Conservation (phyloP, 1,140 invertebrate species). For the Eueides isabella region DNA sequence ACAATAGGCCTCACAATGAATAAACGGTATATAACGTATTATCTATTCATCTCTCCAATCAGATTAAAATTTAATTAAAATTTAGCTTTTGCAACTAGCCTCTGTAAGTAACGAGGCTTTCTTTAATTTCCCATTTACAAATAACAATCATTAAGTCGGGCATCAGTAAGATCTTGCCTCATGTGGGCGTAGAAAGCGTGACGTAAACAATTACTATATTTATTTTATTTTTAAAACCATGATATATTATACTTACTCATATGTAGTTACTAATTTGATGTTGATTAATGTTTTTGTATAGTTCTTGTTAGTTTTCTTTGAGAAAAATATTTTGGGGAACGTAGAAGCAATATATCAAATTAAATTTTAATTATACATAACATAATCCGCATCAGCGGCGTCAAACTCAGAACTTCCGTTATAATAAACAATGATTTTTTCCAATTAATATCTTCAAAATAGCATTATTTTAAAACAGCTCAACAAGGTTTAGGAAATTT, state of each 20-base stretch:
- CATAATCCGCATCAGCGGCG: not conserved
- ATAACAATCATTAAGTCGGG: slow-evolving; percentile 35
- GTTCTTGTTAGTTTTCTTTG: not conserved
- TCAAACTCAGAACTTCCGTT: not conserved
- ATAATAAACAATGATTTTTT: not conserved
- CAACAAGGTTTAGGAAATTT: slow-evolving; percentile 9
- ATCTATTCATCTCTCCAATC: not conserved
- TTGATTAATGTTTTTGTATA: no score
- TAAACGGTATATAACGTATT: not conserved
- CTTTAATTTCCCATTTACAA: slow-evolving; percentile 29
- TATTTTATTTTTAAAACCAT: not conserved
- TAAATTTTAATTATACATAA: not conserved
- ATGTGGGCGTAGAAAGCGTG: slow-evolving; percentile 37
- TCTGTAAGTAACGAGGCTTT: slow-evolving; percentile 14
- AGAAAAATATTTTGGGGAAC: no score
- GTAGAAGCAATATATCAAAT: no score
- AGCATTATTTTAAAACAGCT: not conserved
- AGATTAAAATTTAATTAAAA: slow-evolving; percentile 5
- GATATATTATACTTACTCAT: not conserved
- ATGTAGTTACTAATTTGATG: no score
- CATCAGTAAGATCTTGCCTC: slow-evolving; percentile 28
- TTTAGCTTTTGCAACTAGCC: not conserved
- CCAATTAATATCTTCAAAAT: not conserved
- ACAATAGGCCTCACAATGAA: no score
- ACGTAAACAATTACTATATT: slow-evolving; percentile 26